Conservation (phyloP, 2,113 vertebrate genomes). For the Rhea pennata region DNA sequence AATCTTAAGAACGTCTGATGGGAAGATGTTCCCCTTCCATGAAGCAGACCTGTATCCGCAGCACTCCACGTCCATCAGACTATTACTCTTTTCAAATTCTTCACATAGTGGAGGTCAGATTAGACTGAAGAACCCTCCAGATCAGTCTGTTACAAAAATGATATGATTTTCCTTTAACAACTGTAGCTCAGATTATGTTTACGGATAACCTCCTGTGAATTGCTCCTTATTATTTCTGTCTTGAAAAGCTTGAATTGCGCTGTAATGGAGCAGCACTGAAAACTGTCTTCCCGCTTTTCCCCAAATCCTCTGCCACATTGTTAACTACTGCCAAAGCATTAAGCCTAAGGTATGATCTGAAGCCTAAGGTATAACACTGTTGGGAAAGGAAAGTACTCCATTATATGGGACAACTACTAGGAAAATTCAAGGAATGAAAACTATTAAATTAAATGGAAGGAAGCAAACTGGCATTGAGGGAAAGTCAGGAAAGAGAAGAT, state of each 20-base stretch:
- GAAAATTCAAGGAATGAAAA: background rate
- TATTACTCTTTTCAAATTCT: background rate
- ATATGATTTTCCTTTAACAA: background rate
- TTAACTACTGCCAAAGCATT: background rate
- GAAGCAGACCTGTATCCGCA: background rate
- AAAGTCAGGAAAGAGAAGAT: background rate
- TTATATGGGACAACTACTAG: background rate
- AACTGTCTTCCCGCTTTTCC: background rate
- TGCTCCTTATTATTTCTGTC: background rate
- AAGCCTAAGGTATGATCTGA: background rate
- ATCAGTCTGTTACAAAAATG: background rate
- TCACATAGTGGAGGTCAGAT: background rate
- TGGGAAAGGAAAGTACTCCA: background rate
- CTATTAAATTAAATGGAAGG: background rate
- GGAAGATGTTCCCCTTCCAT: background rate
- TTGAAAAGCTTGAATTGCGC: background rate
- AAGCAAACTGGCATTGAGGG: background rate
- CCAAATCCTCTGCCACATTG: fast-evolving
- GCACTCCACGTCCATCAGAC: background rate
- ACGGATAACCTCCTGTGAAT: background rate
- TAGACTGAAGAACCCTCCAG: background rate
- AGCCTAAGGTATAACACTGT: background rate
- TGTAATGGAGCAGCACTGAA: background rate
- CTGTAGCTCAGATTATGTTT: background rate
- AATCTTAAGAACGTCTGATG: background rate